Conservation (phyloP, 2,113 vertebrate species). For the Microcebus griseorufus region DNA sequence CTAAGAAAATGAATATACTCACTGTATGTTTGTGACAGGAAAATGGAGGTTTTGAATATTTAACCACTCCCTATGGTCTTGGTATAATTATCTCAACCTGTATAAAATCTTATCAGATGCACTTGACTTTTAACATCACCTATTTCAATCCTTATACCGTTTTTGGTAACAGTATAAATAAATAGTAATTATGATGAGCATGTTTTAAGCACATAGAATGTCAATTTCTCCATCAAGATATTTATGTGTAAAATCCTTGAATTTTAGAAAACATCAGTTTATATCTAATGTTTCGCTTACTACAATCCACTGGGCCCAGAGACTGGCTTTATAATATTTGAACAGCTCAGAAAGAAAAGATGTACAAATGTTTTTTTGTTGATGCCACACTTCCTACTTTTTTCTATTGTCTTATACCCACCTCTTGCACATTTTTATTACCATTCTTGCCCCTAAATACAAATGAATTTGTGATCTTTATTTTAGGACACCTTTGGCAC, state of each 20-base stretch:
- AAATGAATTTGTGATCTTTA: constrained; percentile 35
- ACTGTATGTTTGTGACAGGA: background rate
- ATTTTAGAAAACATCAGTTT: constrained; percentile 18
- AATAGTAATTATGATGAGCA: background rate
- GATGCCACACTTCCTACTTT: background rate
- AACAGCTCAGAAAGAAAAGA: background rate
- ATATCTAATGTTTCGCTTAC: background rate
- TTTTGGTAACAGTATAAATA: background rate
- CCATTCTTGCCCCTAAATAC: background rate
- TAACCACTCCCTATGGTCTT: background rate
- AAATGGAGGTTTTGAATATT: background rate
- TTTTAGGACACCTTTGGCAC: background rate
- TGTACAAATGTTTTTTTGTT: background rate
- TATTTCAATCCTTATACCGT: background rate
- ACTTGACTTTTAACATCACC: background rate
- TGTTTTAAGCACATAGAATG: background rate
- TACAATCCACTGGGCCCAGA: background rate
- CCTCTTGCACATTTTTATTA: background rate
- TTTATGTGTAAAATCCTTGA: background rate
- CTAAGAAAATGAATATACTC: background rate
- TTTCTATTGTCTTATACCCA: background rate
- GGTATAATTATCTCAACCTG: constrained; percentile 8
- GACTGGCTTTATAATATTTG: background rate
- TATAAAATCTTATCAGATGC: background rate
- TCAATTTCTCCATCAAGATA: background rate